These are phyloP conservation scores for Notospermus geniculatus DNA, from an alignment of 1,140 invertebrate genomes.

Conservation along the genomic window DNA sequence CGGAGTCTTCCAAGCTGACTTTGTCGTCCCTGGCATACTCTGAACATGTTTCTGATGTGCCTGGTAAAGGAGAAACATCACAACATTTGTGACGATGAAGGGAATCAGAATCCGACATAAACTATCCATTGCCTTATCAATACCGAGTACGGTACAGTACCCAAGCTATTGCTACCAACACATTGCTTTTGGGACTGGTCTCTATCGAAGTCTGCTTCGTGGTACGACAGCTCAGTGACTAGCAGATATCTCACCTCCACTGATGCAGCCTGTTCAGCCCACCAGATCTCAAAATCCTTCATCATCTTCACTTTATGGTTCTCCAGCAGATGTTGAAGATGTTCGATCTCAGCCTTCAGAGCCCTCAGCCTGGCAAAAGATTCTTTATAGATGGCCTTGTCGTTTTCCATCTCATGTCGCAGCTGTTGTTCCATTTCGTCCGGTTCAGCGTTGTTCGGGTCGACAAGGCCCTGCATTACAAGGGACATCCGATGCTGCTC, in stretches of 20 bases:
- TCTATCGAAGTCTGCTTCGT: not conserved
- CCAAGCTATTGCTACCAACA: too few species aligned
- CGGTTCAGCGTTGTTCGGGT: constrained; percentile 33
- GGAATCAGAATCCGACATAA: too few species aligned
- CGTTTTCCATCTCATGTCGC: constrained; percentile 44
- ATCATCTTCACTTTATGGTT: constrained; percentile 54
- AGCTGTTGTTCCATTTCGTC: constrained; percentile 44
- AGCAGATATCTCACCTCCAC: constrained; percentile 14
- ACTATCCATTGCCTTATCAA: too few species aligned
- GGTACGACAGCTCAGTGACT: not conserved
- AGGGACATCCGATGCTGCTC: constrained; percentile 44
- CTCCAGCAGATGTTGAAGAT: constrained; percentile 54
- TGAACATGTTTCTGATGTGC: not conserved
- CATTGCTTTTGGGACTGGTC: constrained; percentile 1
- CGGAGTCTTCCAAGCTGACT: constrained; percentile 37
- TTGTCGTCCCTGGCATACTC: constrained; percentile 10
- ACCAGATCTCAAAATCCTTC: constrained; percentile 58
- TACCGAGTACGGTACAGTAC: too few species aligned
- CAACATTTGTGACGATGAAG: too few species aligned
- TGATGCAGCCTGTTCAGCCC: constrained; percentile 43
- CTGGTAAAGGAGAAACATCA: constrained; percentile 1
- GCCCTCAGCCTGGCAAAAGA: constrained; percentile 42
- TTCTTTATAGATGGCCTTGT: constrained; percentile 51
- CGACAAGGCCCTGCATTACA: constrained; percentile 28
- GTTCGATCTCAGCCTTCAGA: constrained; percentile 55